phyloP scores from a whole-genome alignment of 2,113 vertebrate species.

The Oxygymnocypris stewartii region DNA sequence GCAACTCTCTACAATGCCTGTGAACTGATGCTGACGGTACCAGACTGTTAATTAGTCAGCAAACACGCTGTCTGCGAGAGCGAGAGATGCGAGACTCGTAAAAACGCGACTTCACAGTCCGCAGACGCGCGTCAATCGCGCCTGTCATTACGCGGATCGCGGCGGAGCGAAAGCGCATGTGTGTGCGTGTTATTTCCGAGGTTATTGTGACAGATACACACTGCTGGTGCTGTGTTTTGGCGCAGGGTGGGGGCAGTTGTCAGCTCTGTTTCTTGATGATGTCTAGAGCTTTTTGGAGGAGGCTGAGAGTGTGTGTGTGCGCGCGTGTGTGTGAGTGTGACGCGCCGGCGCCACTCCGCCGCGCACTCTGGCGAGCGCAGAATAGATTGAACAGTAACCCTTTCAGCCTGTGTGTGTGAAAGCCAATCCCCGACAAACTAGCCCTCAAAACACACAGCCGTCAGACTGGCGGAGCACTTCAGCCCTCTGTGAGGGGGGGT shows the following conservation, averaged over 20 bases:
- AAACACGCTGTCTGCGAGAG: slow-evolving; percentile 60
- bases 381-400: slow-evolving; percentile 82
- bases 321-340: slow-evolving; percentile 73
- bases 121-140: slow-evolving; percentile 43
- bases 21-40: slow-evolving; percentile 74
- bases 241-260: slow-evolving; percentile 77
- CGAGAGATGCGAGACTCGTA: slow-evolving; percentile 69
- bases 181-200: slow-evolving; percentile 64
- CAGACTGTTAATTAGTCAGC: slow-evolving; percentile 74
- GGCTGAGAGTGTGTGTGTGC: slow-evolving; percentile 44
- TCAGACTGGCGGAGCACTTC: slow-evolving; percentile 49
- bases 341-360: slow-evolving; percentile 83
- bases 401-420: slow-evolving; percentile 81
- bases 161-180: slow-evolving; percentile 47
- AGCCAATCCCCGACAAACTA: slow-evolving; percentile 74
- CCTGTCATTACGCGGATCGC: slow-evolving; percentile 45
- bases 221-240: slow-evolving; percentile 67
- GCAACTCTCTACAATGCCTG: slow-evolving; percentile 73
- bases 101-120: slow-evolving; percentile 54
- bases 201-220: slow-evolving; percentile 79
- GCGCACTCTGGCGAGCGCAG: slow-evolving; percentile 78
- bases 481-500: slow-evolving; percentile 23
- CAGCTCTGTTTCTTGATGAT: slow-evolving; percentile 79
- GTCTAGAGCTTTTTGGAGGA: slow-evolving; percentile 82
- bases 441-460: slow-evolving; percentile 58